Conservation (phyloP, 2,113 vertebrate genomes). For the Hippocampus zosterae region DNA sequence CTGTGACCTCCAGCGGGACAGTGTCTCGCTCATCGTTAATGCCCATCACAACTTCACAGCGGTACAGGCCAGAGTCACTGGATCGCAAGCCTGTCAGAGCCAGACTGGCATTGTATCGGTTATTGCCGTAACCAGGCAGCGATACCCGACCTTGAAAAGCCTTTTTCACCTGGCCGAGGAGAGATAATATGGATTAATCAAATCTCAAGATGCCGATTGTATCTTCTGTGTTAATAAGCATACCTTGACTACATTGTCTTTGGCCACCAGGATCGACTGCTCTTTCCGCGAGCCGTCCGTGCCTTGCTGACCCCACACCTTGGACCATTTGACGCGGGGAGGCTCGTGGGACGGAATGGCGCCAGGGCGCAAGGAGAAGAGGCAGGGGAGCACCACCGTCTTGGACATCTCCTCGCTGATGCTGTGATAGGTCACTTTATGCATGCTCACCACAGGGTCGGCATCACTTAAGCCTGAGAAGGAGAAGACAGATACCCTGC, state of each 20-base stretch:
- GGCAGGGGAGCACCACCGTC: slow-evolving; percentile 82
- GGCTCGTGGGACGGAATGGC: slow-evolving; percentile 65
- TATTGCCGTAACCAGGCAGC: slow-evolving; percentile 79
- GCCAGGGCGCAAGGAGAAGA: slow-evolving; percentile 77
- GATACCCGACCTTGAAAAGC: slow-evolving; percentile 84
- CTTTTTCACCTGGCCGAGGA: slow-evolving; percentile 73
- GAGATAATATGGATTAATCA: neutral
- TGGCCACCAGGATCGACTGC: slow-evolving; percentile 86
- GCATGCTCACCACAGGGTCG: slow-evolving; percentile 82
- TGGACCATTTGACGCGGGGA: slow-evolving; percentile 93
- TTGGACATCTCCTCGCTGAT: slow-evolving; percentile 81
- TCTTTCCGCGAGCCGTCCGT: slow-evolving; percentile 79
- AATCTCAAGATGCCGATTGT: neutral
- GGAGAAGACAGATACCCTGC: neutral
- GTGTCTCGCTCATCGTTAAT: slow-evolving; percentile 93
- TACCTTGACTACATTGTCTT: slow-evolving; percentile 86
- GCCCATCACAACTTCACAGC: slow-evolving; percentile 90
- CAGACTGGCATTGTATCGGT: slow-evolving; percentile 84
- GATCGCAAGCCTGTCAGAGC: slow-evolving; percentile 77
- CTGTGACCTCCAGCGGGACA: slow-evolving; percentile 87
- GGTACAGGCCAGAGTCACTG: slow-evolving; percentile 89
- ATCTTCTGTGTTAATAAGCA: neutral
- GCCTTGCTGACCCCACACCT: slow-evolving; percentile 79
- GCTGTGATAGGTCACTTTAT: slow-evolving; percentile 75
- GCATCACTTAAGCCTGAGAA: slow-evolving; percentile 66